Evolutionary conservation across 2,797 vertebrate genomes (phyloP).

Genomic region (Xenops minutus): DNA sequence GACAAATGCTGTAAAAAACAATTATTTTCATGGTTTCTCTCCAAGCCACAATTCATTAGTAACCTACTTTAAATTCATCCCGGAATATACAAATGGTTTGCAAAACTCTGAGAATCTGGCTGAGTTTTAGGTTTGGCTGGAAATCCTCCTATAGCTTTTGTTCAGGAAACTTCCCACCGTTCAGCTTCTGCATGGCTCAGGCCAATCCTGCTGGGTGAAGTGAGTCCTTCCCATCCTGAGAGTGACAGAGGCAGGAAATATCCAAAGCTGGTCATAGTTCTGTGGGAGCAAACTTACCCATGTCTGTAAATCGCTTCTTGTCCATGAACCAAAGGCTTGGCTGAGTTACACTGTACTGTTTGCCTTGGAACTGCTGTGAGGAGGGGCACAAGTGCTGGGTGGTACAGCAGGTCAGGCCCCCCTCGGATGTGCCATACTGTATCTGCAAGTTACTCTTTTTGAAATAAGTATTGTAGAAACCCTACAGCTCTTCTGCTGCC

Average conservation of each 20-base stretch:
- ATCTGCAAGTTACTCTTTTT: slow-evolving; percentile 11
- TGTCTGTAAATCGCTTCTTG: slow-evolving; percentile 31
- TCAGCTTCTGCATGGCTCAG: neutral
- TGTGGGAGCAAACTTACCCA: neutral
- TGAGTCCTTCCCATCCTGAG: neutral
- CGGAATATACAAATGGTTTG: neutral
- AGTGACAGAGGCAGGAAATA: neutral
- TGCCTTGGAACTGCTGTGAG: slow-evolving; percentile 54
- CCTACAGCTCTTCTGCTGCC: neutral
- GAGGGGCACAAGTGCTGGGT: neutral
- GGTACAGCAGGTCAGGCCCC: neutral
- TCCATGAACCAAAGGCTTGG: slow-evolving; percentile 22
- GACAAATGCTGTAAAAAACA: slow-evolving; percentile 43
- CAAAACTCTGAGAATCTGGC: slow-evolving; percentile 24
- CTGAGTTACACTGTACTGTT: slow-evolving; percentile 31
- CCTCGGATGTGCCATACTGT: slow-evolving; percentile 48
- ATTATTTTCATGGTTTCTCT: neutral
- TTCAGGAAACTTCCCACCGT: neutral
- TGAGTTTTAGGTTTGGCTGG: slow-evolving; percentile 12
- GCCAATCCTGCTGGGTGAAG: slow-evolving; percentile 13
- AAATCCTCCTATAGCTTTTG: slow-evolving; percentile 14
- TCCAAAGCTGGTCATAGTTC: neutral
- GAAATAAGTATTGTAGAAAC: neutral
- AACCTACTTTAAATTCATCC: slow-evolving; percentile 29
- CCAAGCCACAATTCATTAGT: neutral